phyloP scores from a whole-genome alignment of 2,888 invertebrate genomes.

The Diaprepes abbreviatus region DNA sequence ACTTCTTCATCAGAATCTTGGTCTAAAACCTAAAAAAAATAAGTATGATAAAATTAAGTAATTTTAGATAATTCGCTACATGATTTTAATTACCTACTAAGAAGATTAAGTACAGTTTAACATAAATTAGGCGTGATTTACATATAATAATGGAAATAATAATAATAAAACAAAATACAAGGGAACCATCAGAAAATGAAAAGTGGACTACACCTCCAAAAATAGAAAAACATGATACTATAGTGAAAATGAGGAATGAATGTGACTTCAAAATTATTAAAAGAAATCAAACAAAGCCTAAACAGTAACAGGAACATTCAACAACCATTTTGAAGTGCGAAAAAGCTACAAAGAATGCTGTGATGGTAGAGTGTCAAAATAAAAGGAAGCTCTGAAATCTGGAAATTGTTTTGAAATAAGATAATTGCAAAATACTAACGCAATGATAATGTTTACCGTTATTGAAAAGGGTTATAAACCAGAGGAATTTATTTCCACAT shows the following conservation, averaged over 20 bases:
- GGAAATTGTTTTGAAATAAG: background rate
- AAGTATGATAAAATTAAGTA: background rate
- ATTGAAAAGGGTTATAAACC: no score
- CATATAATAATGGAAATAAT: no score
- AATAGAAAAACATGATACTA: background rate
- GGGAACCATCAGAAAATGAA: background rate
- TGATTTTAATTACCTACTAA: no score
- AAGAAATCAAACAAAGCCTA: background rate
- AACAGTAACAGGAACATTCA: background rate
- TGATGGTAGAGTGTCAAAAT: background rate
- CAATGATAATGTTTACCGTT: background rate
- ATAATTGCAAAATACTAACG: background rate
- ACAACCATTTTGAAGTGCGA: background rate
- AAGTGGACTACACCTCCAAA: no score
- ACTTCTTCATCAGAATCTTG: slow-evolving; percentile 75
- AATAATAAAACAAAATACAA: background rate
- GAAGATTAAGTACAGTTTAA: no score
- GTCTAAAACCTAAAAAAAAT: slow-evolving; percentile 63
- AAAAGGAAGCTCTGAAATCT: background rate
- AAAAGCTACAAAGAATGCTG: background rate
- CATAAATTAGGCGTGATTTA: no score
- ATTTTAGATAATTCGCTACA: no score
- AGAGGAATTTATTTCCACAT: background rate
- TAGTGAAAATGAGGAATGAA: background rate
- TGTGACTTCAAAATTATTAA: background rate